phyloP scores from a whole-genome alignment of 1,140 invertebrate species.

The Drosophila malerkotliana region DNA sequence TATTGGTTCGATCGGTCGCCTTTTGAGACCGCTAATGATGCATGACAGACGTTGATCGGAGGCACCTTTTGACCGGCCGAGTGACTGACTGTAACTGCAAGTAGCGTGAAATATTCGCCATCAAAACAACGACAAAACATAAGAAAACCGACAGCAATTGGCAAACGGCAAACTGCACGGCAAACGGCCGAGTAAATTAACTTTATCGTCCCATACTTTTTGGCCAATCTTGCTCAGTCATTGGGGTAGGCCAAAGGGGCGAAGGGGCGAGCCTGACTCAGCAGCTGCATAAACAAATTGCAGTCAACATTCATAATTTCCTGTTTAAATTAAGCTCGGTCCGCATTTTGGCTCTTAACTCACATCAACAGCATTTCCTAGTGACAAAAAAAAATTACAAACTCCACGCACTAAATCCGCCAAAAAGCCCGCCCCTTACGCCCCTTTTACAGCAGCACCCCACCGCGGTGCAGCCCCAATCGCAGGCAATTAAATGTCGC shows the following conservation, averaged over 20 bases:
- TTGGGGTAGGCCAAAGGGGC: not conserved
- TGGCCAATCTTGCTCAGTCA: conserved; percentile 60
- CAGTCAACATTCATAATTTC: conserved; percentile 83
- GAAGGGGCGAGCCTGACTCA: conserved; percentile 43
- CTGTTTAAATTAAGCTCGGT: conserved; percentile 81
- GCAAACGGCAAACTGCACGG: conserved; percentile 1
- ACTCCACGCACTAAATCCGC: conserved; percentile 52
- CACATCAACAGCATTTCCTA: conserved; percentile 79
- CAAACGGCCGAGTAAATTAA: conserved; percentile 66
- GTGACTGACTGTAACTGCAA: conserved; percentile 21
- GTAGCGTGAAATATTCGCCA: conserved; percentile 79
- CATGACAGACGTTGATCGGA: conserved; percentile 65
- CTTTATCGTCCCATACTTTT: conserved; percentile 66
- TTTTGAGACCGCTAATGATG: conserved; percentile 68
- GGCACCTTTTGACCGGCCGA: conserved; percentile 46
- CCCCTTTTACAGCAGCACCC: not conserved
- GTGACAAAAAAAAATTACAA: conserved; percentile 77
- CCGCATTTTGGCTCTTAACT: conserved; percentile 63
- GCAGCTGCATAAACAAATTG: conserved; percentile 82
- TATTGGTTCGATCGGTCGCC: conserved; percentile 24
- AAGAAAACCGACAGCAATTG: conserved; percentile 37
- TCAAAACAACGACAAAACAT: conserved; percentile 69
- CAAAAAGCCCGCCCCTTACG: conserved; percentile 10
- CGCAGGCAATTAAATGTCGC: conserved; percentile 77
- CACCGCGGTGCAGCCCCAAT: conserved; percentile 31